Percentiles rank a stretch among this genome's conserved stretches.
Conservation (phyloP, 2,888 invertebrate genomes). For the Lepas anatifera region DNA sequence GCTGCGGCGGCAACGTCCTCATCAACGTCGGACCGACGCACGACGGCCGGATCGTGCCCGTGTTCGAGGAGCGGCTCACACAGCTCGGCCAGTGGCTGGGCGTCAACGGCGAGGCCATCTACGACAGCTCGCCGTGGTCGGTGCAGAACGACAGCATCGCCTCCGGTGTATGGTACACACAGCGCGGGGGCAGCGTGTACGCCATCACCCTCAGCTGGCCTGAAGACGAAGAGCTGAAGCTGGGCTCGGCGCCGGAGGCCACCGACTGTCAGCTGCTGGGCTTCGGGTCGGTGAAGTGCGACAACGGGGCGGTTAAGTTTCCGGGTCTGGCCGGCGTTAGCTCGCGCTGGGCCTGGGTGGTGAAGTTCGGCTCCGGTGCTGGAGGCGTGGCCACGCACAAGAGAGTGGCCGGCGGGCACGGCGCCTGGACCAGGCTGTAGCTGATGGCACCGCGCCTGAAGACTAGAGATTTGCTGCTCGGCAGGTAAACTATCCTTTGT, state of each 20-base stretch:
- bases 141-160: constrained; percentile 68
- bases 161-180: constrained; percentile 31
- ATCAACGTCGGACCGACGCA: constrained; percentile 81
- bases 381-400: no score
- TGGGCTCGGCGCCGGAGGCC: constrained; percentile 16
- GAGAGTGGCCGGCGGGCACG: no score
- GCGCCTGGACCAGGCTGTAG: no score
- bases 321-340: constrained; percentile 15
- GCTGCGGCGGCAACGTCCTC: constrained; percentile 72
- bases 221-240: constrained; percentile 14
- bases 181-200: constrained; percentile 18
- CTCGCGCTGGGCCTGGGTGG: constrained; percentile 19
- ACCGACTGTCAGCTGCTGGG: constrained; percentile 19
- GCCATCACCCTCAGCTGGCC: constrained; percentile 24
- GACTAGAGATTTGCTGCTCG: no score
- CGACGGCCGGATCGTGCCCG: constrained; percentile 68
- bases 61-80: constrained; percentile 70
- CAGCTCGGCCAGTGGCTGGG: constrained; percentile 65
- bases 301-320: constrained; percentile 15
- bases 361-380: neutral
- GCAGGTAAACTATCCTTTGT: no score
- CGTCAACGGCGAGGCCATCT: constrained; percentile 61
- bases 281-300: constrained; percentile 12
- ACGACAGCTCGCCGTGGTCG: constrained; percentile 23
- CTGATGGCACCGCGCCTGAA: no score